phyloP scores from a whole-genome alignment of 2,888 invertebrate species.

The Harpalus rubripes region DNA sequence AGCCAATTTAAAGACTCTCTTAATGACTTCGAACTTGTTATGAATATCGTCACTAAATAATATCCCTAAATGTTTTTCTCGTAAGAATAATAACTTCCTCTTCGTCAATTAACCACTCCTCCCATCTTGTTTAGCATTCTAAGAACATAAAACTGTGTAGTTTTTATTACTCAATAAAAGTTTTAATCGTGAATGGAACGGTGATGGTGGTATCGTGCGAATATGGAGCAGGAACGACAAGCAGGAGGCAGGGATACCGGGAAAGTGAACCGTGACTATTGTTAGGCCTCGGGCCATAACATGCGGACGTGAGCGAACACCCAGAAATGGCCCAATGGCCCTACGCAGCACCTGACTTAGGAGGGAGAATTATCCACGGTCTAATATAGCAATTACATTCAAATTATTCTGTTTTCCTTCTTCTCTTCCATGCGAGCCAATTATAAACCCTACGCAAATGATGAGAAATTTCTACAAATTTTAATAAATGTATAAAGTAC shows the following conservation, averaged over 20 bases:
- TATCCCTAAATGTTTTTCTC: neutral
- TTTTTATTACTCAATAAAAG: constrained; percentile 64
- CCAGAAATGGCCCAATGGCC: constrained; percentile 24
- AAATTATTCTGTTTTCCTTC: too few relatives aligned
- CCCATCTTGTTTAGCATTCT: constrained; percentile 62
- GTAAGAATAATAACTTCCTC: neutral
- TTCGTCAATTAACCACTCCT: neutral
- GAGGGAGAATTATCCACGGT: neutral
- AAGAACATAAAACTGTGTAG: constrained; percentile 60
- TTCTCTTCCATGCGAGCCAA: too few relatives aligned
- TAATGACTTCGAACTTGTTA: too few relatives aligned
- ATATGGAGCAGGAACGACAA: constrained; percentile 12
- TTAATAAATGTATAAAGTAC: too few relatives aligned
- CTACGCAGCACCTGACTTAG: constrained; percentile 38
- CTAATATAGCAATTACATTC: neutral
- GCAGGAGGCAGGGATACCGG: constrained; percentile 23
- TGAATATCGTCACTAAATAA: too few relatives aligned
- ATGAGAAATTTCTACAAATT: too few relatives aligned
- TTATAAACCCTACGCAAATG: too few relatives aligned
- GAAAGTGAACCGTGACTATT: constrained; percentile 60
- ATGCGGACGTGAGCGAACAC: constrained; percentile 61
- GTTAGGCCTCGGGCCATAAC: constrained; percentile 61
- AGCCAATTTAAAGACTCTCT: too few relatives aligned
- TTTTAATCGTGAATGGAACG: constrained; percentile 63
- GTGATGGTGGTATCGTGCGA: neutral